phyloP scores from a whole-genome alignment of 2,113 vertebrate genomes.

The Noturus placidus region DNA sequence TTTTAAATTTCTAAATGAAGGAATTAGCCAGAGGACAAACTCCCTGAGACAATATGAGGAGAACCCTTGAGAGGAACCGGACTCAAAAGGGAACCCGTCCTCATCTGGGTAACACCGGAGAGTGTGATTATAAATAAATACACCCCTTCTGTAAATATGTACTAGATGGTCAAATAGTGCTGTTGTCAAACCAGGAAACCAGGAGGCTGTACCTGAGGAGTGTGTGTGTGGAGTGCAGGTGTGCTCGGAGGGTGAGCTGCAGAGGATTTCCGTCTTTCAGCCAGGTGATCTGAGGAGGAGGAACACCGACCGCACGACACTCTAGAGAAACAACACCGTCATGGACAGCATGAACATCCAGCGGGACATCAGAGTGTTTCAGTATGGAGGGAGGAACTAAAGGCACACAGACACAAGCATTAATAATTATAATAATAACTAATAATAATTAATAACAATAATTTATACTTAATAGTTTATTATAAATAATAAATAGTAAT shows the following conservation, averaged over 20 bases:
- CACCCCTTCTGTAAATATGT: too few relatives aligned
- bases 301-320: constrained; percentile 76
- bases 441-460: not conserved
- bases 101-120: too few relatives aligned
- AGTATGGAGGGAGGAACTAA: constrained; percentile 81
- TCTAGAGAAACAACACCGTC: constrained; percentile 74
- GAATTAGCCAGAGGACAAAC: too few relatives aligned
- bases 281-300: constrained; percentile 83
- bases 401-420: not conserved
- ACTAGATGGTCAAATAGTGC: too few relatives aligned
- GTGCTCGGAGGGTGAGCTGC: constrained; percentile 73
- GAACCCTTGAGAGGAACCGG: too few relatives aligned
- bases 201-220: constrained; percentile 68
- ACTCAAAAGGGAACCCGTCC: too few relatives aligned
- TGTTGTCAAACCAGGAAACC: too few relatives aligned
- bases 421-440: not conserved
- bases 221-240: constrained; percentile 73
- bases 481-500: not conserved
- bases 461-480: not conserved
- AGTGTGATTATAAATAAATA: too few relatives aligned
- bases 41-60: too few relatives aligned
- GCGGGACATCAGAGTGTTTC: constrained; percentile 54
- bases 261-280: constrained; percentile 82
- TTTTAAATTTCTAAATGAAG: too few relatives aligned
- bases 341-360: constrained; percentile 68